Percentiles rank a stretch among this genome's conserved stretches.
phyloP scores from a whole-genome alignment of 2,113 vertebrate genomes.

The Strix aluco region DNA sequence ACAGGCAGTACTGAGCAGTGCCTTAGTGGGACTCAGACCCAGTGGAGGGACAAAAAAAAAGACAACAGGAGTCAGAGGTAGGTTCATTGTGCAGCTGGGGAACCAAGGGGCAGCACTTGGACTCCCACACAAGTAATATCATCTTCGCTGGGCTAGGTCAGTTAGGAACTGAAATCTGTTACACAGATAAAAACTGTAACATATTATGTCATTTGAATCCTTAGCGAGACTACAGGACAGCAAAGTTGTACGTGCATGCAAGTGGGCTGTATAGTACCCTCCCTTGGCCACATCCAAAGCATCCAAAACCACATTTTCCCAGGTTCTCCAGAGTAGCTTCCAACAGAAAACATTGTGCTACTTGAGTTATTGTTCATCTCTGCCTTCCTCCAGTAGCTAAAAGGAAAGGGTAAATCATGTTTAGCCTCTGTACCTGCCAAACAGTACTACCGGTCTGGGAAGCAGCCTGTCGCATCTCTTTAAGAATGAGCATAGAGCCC shows the following conservation, averaged over 20 bases:
- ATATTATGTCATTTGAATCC: background rate
- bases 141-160: background rate
- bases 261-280: background rate
- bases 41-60: background rate
- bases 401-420: background rate
- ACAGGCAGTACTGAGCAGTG: background rate
- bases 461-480: background rate
- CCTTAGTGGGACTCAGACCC: background rate
- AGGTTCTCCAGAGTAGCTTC: background rate
- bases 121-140: background rate
- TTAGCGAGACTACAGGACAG: background rate
- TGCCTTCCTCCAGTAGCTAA: background rate
- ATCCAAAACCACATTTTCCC: background rate
- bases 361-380: background rate
- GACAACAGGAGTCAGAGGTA: background rate
- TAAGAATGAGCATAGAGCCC: background rate
- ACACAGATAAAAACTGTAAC: background rate
- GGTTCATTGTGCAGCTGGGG: background rate
- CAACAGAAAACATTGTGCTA: background rate
- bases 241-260: background rate
- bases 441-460: background rate
- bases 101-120: background rate
- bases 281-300: background rate
- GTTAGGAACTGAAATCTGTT: background rate
- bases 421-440: conserved; percentile 8